Evolutionary conservation across 2,888 invertebrate species (phyloP).

Genomic region (Hymenopus coronatus): DNA sequence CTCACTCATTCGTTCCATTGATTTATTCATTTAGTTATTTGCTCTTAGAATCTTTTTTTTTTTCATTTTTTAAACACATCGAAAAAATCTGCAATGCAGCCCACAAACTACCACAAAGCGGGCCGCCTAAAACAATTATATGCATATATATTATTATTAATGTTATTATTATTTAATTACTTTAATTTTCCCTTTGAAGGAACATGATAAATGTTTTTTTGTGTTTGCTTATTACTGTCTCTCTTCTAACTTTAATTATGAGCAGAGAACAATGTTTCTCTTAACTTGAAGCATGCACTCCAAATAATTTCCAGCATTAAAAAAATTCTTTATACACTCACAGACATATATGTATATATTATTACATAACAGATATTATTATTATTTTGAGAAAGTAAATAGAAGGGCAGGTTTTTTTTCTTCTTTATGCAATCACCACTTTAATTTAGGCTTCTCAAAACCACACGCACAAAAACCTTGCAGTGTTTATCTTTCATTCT

Average conservation of each 20-base stretch:
- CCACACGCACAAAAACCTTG: neutral
- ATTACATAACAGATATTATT: neutral
- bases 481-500: neutral
- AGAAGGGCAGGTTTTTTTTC: neutral
- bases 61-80: neutral
- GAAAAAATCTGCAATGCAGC: neutral
- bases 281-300: neutral
- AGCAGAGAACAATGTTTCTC: neutral
- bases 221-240: neutral
- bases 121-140: neutral
- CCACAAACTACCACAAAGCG: neutral
- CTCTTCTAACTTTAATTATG: neutral
- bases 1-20: neutral
- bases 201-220: neutral
- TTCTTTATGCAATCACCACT: neutral
- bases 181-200: neutral
- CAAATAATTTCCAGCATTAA: neutral
- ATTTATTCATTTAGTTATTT: neutral
- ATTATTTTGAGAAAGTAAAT: neutral
- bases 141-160: neutral
- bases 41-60: neutral
- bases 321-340: neutral
- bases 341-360: neutral
- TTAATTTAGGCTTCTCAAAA: neutral
- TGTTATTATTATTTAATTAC: neutral